Conservation (phyloP, 2,113 vertebrate genomes). For the Loxodonta africana region DNA sequence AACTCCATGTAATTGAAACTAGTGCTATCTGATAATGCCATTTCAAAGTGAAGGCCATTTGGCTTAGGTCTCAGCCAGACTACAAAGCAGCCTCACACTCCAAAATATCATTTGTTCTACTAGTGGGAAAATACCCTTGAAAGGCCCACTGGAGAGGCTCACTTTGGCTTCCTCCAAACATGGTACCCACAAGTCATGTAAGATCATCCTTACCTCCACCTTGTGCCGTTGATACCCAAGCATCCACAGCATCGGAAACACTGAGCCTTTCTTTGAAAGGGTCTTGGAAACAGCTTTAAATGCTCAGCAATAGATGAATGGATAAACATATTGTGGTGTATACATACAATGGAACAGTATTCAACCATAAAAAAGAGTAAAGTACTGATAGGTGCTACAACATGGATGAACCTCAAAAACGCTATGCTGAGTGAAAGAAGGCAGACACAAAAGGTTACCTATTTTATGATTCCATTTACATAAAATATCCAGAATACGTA, state of each 20-base stretch:
- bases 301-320: too few species aligned
- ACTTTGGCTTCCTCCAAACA: background rate
- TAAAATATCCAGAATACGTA: too few species aligned
- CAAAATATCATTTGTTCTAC: background rate
- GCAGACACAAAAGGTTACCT: too few species aligned
- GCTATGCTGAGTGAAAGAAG: too few species aligned
- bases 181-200: background rate
- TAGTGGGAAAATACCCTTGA: background rate
- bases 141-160: background rate
- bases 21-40: background rate
- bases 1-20: background rate
- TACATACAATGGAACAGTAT: too few species aligned
- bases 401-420: too few species aligned
- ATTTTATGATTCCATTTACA: too few species aligned
- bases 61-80: background rate
- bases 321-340: too few species aligned
- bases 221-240: background rate
- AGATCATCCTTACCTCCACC: background rate
- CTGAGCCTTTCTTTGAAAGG: background rate
- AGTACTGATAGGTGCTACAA: too few species aligned
- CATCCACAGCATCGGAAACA: background rate
- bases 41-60: slow-evolving; percentile 19
- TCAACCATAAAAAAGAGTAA: too few species aligned
- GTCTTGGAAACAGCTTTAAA: too few species aligned
- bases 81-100: background rate